Evolutionary conservation across 2,888 invertebrate genomes (phyloP).

Genomic region (Lampropteryx suffumata): DNA sequence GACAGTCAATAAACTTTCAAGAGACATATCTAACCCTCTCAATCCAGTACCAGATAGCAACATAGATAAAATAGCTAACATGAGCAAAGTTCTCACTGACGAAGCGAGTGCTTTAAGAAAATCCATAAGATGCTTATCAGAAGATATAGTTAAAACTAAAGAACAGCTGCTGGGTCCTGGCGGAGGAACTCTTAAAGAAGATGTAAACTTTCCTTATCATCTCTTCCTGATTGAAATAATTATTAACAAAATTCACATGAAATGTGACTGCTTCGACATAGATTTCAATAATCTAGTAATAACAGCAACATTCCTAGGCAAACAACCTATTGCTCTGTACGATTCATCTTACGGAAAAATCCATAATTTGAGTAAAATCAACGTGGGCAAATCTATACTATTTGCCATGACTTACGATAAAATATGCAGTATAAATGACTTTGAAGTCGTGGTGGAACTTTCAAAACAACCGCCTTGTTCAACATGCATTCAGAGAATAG

Average conservation of each 20-base stretch:
- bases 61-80: conserved; percentile 66
- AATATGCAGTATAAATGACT: conserved; percentile 68
- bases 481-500: conserved; percentile 66
- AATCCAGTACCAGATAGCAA: conserved; percentile 48
- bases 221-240: conserved; percentile 72
- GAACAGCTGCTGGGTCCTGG: conserved; percentile 42
- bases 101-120: conserved; percentile 70
- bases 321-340: conserved; percentile 66
- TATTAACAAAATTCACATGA: conserved; percentile 76
- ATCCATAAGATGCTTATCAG: conserved; percentile 64
- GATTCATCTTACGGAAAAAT: conserved; percentile 68
- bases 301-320: conserved; percentile 67
- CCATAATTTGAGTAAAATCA: conserved; percentile 60
- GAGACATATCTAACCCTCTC: conserved; percentile 30
- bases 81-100: conserved; percentile 67
- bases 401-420: conserved; percentile 78
- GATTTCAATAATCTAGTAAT: conserved; percentile 72
- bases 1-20: conserved; percentile 49
- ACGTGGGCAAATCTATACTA: conserved; percentile 71
- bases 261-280: conserved; percentile 75
- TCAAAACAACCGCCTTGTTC: conserved; percentile 73
- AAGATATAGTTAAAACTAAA: conserved; percentile 64
- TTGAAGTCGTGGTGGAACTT: conserved; percentile 59
- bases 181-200: conserved; percentile 39
- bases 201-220: conserved; percentile 70